Base-by-base conservation (phyloP, 2,797 vertebrate species). In the Cirrhinus mrigala region DNA sequence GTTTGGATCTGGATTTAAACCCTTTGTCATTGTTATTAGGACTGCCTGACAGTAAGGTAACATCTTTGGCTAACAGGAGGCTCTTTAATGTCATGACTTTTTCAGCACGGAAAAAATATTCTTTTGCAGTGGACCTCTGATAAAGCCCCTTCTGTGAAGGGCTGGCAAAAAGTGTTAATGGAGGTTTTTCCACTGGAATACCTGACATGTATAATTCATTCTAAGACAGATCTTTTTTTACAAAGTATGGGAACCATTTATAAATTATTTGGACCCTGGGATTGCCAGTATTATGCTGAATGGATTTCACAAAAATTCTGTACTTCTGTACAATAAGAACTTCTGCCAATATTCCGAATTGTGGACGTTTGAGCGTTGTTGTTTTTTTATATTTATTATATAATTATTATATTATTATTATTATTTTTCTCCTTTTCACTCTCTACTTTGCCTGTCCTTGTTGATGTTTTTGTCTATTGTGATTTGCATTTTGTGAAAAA, bases 131-230 rank as follows among this genome's bases (percentile, higher is more conserved):
- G 7, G 18, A 48, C 2, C 58, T 62, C 58, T 62, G 11, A 62
- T 62, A 46, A 71, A 69, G 1, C 18, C 33, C 9, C 33, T 2
- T 40, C 66, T 69, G 33, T 70, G 68, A 70, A 70, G n/a, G 10
- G 33, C 4, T 69, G 37, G 37, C 68, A 44, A n/a, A 70, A 70
- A 44, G 22, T n/a, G 69, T n/a, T 81, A 56, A 40, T 7, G 33
- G 12, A 70, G 22, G 40, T 84, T 27, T 27, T 76, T 14, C 18
- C 48, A 44, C 73, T 86, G 40, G n/a, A 90, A 20, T 82, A 69
- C 29, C 29, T 73, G 16, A 86, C 82, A 77, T 83, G 37, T 83
- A 56, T 76, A 69, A 48, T 48, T 29, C 29, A 73, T 76, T 75
- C 16, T n/a, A 50, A 84, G 60, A 74, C 29, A 18, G 22, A 4